A percentile compares a stretch with the other conserved stretches of the same genome.
Evolutionary conservation across 2,797 vertebrate genomes (phyloP).

Genomic region (Lutjanus argentimaculatus): DNA sequence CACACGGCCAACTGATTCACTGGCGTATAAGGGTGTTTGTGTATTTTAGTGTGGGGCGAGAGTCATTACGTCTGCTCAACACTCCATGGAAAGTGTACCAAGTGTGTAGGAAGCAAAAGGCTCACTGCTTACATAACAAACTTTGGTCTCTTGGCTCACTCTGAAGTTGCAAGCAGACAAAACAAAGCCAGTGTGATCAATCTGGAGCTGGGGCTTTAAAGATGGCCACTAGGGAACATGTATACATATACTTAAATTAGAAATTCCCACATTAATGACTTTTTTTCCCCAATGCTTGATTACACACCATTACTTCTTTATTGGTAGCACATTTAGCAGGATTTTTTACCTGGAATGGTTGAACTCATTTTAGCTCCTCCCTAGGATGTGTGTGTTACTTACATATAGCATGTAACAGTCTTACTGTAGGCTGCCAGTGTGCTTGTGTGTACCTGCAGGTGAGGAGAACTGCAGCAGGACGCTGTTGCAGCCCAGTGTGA

Average conservation of each 20-base stretch:
- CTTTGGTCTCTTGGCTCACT: background rate
- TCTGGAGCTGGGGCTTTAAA: background rate
- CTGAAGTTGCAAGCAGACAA: background rate
- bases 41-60: background rate
- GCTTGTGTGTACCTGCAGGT: conserved; percentile 86
- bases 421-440: background rate
- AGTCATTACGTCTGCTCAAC: background rate
- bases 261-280: background rate
- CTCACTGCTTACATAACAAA: conserved; percentile 29
- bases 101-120: conserved; percentile 27
- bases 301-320: background rate
- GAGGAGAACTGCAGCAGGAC: conserved; percentile 96
- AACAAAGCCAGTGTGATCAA: too few species aligned
- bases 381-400: background rate
- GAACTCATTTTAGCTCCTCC: too few species aligned
- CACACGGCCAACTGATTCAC: background rate
- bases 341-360: background rate
- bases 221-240: background rate
- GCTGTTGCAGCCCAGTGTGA: conserved; percentile 96
- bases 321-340: background rate
- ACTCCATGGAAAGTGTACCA: background rate
- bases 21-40: background rate
- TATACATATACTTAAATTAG: background rate
- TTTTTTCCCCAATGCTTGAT: background rate
- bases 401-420: background rate